Percentiles rank a stretch among this genome's conserved stretches.
Conservation (phyloP, 2,797 vertebrate genomes). For the Poecile montanus region DNA sequence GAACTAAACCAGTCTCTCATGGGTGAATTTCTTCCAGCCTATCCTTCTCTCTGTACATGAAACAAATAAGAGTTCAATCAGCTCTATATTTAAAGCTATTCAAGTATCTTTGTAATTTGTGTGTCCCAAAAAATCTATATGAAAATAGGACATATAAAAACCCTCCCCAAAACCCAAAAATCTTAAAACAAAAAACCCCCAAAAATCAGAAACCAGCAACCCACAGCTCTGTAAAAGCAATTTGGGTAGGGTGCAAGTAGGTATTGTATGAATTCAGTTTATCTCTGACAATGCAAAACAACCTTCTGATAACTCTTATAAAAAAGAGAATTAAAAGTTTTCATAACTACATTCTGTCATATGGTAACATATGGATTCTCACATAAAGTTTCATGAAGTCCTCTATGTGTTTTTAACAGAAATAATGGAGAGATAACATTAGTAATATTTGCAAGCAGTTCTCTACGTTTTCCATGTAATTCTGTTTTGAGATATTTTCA, state of each 20-base stretch:
- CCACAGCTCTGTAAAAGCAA: neutral
- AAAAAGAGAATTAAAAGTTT: neutral
- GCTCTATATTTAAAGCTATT: neutral
- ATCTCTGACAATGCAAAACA: neutral
- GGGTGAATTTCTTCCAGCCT: neutral
- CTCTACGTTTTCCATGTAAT: neutral
- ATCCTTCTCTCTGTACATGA: neutral
- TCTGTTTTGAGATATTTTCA: neutral
- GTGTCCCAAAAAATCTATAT: neutral
- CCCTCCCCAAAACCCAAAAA: fast-evolving
- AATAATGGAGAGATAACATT: neutral
- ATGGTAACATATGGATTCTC: neutral
- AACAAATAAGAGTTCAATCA: neutral
- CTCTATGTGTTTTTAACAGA: neutral
- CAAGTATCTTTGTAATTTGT: neutral
- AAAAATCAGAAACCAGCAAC: neutral
- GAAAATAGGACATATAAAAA: neutral
- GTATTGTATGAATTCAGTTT: neutral
- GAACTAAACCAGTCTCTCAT: neutral
- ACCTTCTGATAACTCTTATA: neutral
- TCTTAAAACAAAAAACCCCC: fast-evolving
- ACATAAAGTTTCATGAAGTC: neutral
- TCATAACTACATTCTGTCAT: neutral
- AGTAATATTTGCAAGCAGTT: neutral
- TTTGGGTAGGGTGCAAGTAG: neutral